Evolutionary conservation across 2,797 vertebrate genomes (phyloP).

Genomic region (Oophaga sylvatica): DNA sequence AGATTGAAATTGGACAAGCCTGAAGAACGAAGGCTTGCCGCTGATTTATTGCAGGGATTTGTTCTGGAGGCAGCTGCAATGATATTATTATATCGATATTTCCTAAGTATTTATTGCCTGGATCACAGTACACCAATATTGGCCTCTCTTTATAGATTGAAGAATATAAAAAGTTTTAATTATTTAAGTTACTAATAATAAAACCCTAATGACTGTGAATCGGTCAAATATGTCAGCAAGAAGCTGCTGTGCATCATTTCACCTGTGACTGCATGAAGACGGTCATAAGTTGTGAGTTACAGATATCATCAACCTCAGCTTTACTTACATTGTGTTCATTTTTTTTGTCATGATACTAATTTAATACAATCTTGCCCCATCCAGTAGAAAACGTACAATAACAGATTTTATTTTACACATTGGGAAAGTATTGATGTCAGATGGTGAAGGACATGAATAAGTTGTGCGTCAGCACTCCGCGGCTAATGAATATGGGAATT

Average conservation of each 20-base stretch:
- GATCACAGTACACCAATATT: conserved; percentile 18
- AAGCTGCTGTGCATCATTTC: background rate
- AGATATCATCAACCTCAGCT: too few species aligned
- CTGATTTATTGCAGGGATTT: conserved; percentile 52
- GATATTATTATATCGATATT: conserved; percentile 42
- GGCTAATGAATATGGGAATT: too few species aligned
- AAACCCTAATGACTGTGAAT: background rate
- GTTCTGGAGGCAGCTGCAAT: conserved; percentile 39
- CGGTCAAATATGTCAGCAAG: background rate
- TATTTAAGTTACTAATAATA: background rate
- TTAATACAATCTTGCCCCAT: too few species aligned
- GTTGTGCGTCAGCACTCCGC: too few species aligned
- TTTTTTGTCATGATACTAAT: too few species aligned
- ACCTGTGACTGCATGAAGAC: background rate
- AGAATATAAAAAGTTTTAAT: conserved; percentile 18
- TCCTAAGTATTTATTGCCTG: conserved; percentile 47
- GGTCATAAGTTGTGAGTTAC: background rate
- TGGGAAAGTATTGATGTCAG: too few species aligned
- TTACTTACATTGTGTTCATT: too few species aligned
- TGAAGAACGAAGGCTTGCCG: conserved; percentile 26
- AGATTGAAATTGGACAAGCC: conserved; percentile 43
- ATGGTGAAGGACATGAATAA: too few species aligned
- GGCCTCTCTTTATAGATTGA: conserved; percentile 13
- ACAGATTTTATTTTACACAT: too few species aligned
- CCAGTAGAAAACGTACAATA: too few species aligned